Percentiles rank a stretch among this genome's conserved stretches.
phyloP scores from a whole-genome alignment of 1,140 invertebrate species.

The Ptiloglossa arizonensis region DNA sequence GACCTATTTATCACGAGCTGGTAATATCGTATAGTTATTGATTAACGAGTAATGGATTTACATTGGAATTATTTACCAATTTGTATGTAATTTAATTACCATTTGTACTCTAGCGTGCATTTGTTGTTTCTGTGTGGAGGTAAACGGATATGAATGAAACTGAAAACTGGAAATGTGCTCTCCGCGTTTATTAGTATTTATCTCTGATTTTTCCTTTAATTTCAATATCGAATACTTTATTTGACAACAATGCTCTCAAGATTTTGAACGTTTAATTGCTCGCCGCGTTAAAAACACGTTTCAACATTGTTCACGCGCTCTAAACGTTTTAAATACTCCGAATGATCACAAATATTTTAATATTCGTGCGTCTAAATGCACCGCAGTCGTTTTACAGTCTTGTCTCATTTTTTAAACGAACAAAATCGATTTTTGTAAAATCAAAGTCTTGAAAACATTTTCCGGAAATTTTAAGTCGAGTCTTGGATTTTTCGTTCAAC shows the following conservation, averaged over 20 bases:
- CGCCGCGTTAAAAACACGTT: not conserved
- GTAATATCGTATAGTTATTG: constrained; percentile 10
- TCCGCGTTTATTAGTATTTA: not conserved
- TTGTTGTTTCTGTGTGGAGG: not conserved
- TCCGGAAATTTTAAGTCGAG: too few relatives aligned
- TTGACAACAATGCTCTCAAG: not conserved
- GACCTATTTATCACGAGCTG: constrained; percentile 8
- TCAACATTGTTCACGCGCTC: too few relatives aligned
- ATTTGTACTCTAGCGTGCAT: too few relatives aligned
- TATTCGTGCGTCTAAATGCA: too few relatives aligned
- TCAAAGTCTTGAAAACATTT: too few relatives aligned
- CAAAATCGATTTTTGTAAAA: too few relatives aligned
- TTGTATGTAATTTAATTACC: constrained; percentile 1
- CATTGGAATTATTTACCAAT: constrained; percentile 10
- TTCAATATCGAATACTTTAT: not conserved
- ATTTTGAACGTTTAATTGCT: not conserved
- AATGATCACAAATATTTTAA: too few relatives aligned
- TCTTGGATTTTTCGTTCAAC: too few relatives aligned
- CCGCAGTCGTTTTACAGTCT: too few relatives aligned
- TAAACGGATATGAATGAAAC: not conserved
- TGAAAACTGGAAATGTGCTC: not conserved
- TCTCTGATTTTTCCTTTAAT: not conserved
- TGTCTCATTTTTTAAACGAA: too few relatives aligned
- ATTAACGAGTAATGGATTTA: constrained; percentile 13
- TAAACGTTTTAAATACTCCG: too few relatives aligned